These are phyloP conservation scores for Montipora capricornis DNA, from an alignment of 64 coral and sea anemone species.

Conservation along the genomic window DNA sequence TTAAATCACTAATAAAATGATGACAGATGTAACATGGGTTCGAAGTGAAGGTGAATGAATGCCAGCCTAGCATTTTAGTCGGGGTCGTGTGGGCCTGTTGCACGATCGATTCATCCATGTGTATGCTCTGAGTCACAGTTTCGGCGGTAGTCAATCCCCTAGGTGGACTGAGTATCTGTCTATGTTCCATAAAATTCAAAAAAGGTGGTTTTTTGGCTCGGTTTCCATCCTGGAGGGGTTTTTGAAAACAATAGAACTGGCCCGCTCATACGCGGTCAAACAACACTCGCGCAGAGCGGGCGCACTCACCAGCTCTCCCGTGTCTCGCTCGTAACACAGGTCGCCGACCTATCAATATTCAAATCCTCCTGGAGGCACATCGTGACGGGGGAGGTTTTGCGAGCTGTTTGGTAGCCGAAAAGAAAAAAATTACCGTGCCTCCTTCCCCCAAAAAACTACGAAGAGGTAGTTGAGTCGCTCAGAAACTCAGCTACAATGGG, in stretches of 20 bases:
- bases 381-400: background rate
- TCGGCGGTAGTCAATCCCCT: background rate
- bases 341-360: background rate
- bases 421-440: background rate
- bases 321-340: slow-evolving; percentile 2
- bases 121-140: background rate
- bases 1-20: too few species aligned
- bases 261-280: background rate
- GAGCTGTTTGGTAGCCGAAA: background rate
- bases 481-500: too few species aligned
- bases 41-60: too few species aligned
- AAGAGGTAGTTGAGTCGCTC: too few species aligned
- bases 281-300: background rate
- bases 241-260: background rate
- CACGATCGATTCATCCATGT: background rate
- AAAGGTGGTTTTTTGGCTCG: too few species aligned
- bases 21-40: too few species aligned
- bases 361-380: background rate
- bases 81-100: background rate
- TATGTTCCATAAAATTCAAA: background rate
- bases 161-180: background rate
- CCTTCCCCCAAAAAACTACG: background rate
- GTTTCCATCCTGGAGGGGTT: too few species aligned
- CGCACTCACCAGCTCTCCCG: background rate
- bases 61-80: background rate